Percentiles rank a stretch among this genome's conserved stretches.
Evolutionary conservation across 2,797 vertebrate species (phyloP).

Genomic region (Neosilurus mollespiculum): DNA sequence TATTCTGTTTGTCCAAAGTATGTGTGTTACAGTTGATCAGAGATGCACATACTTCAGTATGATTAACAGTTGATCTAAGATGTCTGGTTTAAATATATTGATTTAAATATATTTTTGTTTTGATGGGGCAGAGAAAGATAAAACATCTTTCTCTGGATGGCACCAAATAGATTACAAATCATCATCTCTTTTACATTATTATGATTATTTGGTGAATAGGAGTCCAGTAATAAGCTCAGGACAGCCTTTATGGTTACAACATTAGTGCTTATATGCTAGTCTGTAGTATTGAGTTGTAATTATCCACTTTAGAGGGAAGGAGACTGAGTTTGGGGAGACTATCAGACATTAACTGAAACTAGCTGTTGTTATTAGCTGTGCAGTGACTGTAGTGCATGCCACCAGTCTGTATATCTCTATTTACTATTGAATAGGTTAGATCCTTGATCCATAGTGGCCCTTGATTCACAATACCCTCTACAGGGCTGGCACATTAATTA

Average conservation of each 20-base stretch:
- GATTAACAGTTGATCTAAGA: neutral
- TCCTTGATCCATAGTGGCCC: constrained; percentile 72
- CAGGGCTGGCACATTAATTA: constrained; percentile 80
- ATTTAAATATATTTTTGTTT: too few relatives aligned
- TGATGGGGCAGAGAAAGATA: neutral
- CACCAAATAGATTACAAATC: neutral
- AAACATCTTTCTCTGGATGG: neutral
- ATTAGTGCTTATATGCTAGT: neutral
- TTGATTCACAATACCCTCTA: constrained; percentile 74
- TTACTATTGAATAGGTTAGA: constrained; percentile 72
- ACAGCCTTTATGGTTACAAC: neutral
- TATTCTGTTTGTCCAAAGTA: constrained; percentile 5
- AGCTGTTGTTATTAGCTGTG: constrained; percentile 57
- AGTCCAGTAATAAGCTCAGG: neutral
- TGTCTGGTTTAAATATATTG: too few relatives aligned
- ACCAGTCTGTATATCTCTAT: constrained; percentile 58
- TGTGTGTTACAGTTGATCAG: neutral
- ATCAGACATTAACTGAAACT: constrained; percentile 51
- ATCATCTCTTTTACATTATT: too few relatives aligned
- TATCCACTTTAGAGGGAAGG: constrained; percentile 14
- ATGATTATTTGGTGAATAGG: neutral
- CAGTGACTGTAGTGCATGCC: constrained; percentile 33
- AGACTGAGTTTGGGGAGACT: constrained; percentile 32
- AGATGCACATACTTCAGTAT: neutral
- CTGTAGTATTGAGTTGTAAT: constrained; percentile 21